These are phyloP conservation scores for Tuberolachnus salignus DNA, from an alignment of 2,888 invertebrate genomes.

Conservation along the genomic window DNA sequence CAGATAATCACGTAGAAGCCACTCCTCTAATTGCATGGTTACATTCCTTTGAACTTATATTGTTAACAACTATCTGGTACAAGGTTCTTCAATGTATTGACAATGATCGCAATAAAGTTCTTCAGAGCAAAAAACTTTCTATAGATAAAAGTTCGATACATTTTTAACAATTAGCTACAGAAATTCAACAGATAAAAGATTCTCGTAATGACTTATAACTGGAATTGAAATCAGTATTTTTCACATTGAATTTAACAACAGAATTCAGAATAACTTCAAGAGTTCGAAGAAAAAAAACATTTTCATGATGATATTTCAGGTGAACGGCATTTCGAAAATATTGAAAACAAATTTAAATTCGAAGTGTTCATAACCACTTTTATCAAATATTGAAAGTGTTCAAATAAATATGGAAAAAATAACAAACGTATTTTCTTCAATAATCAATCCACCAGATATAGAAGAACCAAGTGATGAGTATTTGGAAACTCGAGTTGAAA, in stretches of 20 bases:
- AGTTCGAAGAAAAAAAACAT: conserved; percentile 34
- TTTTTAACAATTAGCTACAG: conserved; percentile 29
- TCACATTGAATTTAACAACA: conserved; percentile 12
- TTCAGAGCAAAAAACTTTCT: conserved; percentile 16
- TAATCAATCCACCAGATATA: no score
- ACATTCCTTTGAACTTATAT: conserved; percentile 25
- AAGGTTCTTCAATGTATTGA: conserved; percentile 28
- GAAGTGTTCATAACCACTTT: conserved; percentile 22
- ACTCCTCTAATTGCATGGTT: conserved; percentile 18
- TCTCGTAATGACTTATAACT: conserved; percentile 24
- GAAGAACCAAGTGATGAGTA: no score
- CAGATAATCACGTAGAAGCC: conserved; percentile 4
- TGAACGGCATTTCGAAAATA: conserved; percentile 14
- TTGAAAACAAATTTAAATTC: conserved; percentile 20
- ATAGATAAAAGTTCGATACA: conserved; percentile 21
- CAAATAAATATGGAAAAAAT: no score
- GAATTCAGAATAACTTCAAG: conserved; percentile 29
- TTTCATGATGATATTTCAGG: conserved; percentile 22
- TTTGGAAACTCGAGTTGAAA: no score
- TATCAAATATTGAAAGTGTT: no score
- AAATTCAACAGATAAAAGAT: conserved; percentile 25
- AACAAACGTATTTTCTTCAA: no score
- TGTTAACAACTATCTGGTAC: conserved; percentile 34
- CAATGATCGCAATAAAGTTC: conserved; percentile 22
- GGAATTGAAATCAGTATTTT: conserved; percentile 21